Conservation (phyloP, 2,113 vertebrate genomes). For the Cyanistes caeruleus region DNA sequence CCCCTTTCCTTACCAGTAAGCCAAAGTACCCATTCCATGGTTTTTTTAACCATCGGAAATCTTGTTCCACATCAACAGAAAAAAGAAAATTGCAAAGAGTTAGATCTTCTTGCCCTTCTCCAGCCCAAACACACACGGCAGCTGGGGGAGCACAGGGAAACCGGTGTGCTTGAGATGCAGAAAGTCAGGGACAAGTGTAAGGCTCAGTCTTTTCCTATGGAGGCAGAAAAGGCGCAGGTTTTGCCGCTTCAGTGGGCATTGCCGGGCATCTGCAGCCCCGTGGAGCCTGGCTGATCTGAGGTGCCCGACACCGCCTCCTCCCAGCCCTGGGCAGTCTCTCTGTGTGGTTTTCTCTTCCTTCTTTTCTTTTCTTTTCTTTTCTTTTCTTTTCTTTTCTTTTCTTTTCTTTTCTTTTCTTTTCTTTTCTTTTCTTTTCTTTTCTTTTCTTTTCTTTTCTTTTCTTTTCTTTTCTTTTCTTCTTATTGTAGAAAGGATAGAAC, state of each 20-base stretch:
- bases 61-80: not conserved
- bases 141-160: fast-evolving
- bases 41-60: not conserved
- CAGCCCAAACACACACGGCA: not conserved
- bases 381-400: not conserved
- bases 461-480: not conserved
- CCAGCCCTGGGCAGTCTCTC: not conserved
- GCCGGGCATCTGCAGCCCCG: not conserved
- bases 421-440: not conserved
- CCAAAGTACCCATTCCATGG: not conserved
- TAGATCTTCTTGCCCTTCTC: not conserved
- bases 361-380: not conserved
- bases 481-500: not conserved
- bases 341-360: not conserved
- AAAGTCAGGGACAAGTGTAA: not conserved
- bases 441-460: no score
- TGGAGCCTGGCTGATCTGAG: not conserved
- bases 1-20: not conserved
- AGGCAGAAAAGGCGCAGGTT: not conserved
- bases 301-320: fast-evolving
- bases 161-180: not conserved
- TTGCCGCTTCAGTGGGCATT: not conserved
- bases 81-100: not conserved
- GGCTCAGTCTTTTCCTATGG: fast-evolving
- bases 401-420: not conserved